Percentiles rank a stretch among this genome's conserved stretches.
Evolutionary conservation across 2,888 invertebrate genomes (phyloP).

Genomic region (Hemithea aestivaria): DNA sequence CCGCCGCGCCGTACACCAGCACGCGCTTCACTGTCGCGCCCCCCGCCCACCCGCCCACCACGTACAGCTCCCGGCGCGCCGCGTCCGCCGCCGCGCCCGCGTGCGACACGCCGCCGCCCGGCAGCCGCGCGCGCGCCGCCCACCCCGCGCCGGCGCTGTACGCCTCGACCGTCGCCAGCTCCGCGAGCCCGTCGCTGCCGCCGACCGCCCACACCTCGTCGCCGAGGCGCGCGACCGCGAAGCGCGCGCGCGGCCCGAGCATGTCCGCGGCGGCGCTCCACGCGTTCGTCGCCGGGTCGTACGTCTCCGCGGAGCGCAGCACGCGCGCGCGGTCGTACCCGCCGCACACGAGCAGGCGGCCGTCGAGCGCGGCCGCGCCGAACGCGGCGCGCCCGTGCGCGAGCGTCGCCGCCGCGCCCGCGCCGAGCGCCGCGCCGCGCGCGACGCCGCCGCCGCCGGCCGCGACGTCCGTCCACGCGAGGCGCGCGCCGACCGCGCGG

Average conservation of each 20-base stretch:
- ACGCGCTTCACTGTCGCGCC: constrained; percentile 82
- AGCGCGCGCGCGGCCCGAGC: constrained; percentile 87
- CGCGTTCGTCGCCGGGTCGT: constrained; percentile 82
- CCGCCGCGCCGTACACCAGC: constrained; percentile 83
- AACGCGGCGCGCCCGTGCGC: constrained; percentile 82
- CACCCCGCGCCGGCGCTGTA: constrained; percentile 78
- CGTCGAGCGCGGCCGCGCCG: constrained; percentile 85
- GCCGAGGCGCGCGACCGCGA: constrained; percentile 83
- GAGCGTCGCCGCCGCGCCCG: constrained; percentile 83
- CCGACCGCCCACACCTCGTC: constrained; percentile 88
- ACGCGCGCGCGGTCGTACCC: constrained; percentile 91
- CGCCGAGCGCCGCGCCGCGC: constrained; percentile 88
- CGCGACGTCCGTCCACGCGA: constrained; percentile 85
- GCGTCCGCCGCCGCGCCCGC: constrained; percentile 83
- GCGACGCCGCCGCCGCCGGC: constrained; percentile 82
- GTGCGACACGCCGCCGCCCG: constrained; percentile 83
- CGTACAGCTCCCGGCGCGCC: constrained; percentile 69
- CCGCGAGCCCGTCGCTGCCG: constrained; percentile 90
- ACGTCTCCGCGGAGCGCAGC: constrained; percentile 86
- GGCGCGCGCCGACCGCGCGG: constrained; percentile 82
- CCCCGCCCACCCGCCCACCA: constrained; percentile 82
- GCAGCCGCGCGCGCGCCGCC: constrained; percentile 38
- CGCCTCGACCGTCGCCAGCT: constrained; percentile 80
- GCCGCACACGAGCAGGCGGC: constrained; percentile 88
- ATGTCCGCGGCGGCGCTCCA: constrained; percentile 86